phyloP scores from a whole-genome alignment of 2,888 invertebrate genomes.

The Phalera bucephala region DNA sequence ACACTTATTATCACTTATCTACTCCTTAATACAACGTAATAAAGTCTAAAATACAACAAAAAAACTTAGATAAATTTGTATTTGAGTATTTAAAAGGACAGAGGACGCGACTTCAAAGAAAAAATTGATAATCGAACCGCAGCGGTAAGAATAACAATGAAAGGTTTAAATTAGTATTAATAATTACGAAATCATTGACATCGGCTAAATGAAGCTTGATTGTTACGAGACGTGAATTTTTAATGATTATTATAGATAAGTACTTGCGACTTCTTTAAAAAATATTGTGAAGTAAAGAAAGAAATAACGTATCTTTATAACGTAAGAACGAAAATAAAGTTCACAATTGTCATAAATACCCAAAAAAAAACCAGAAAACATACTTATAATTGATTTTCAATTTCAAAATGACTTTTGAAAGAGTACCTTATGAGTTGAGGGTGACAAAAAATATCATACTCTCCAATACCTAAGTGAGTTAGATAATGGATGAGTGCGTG shows the following conservation, averaged over 20 bases:
- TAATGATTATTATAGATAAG: conserved; percentile 38
- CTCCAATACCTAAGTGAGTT: conserved; percentile 39
- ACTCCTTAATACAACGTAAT: conserved; percentile 42
- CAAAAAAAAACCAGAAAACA: no score
- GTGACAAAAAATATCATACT: conserved; percentile 30
- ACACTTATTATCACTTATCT: no score
- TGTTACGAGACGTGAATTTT: conserved; percentile 63
- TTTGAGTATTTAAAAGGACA: conserved; percentile 53
- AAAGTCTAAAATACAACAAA: conserved; percentile 44
- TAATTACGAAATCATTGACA: conserved; percentile 76
- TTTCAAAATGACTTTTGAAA: conserved; percentile 2
- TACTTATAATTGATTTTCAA: neutral
- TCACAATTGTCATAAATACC: neutral
- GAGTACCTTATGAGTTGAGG: conserved; percentile 24
- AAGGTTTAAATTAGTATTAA: conserved; percentile 73
- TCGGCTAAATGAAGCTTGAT: conserved; percentile 55
- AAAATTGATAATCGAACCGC: conserved; percentile 64
- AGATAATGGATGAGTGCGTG: conserved; percentile 82
- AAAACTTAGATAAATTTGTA: conserved; percentile 36
- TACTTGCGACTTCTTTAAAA: neutral
- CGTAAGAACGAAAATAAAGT: no score
- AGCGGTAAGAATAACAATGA: conserved; percentile 72
- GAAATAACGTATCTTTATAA: neutral
- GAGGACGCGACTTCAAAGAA: conserved; percentile 56
- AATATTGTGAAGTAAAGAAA: neutral